Evolutionary conservation across 30 jellyfish, hydroid and myxozoan genomes (phyloP).

Genomic region (Pseudorhiza aurosa): DNA sequence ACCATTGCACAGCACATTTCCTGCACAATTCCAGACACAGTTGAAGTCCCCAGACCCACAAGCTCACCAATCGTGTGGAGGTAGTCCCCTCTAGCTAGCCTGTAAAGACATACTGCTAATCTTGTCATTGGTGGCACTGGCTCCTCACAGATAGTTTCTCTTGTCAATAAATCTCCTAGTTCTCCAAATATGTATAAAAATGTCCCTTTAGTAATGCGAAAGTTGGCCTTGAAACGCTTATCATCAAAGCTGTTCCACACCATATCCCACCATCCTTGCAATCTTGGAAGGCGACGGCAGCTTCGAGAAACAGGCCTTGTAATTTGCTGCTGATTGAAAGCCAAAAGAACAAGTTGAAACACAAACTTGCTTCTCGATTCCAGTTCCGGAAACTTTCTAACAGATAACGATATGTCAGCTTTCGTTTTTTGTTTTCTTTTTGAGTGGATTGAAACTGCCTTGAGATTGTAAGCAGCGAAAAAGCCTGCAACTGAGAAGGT

Average conservation of each 20-base stretch:
- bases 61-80: slow-evolving; percentile 53
- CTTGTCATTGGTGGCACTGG: slow-evolving; percentile 50
- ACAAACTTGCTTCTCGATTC: slow-evolving; percentile 14
- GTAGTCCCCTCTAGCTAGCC: slow-evolving; percentile 62
- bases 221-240: slow-evolving; percentile 28
- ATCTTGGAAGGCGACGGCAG: slow-evolving; percentile 29
- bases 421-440: background rate
- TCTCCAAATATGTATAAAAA: slow-evolving; percentile 28
- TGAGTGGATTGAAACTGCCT: slow-evolving; percentile 1
- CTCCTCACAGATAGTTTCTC: slow-evolving; percentile 45
- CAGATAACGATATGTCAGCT: slow-evolving; percentile 13
- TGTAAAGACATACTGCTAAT: slow-evolving; percentile 42
- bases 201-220: slow-evolving; percentile 33
- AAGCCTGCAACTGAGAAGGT: slow-evolving; percentile 13
- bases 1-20: slow-evolving; percentile 31
- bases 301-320: slow-evolving; percentile 27
- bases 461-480: slow-evolving; percentile 4
- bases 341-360: slow-evolving; percentile 18
- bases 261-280: slow-evolving; percentile 53
- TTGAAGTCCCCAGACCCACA: slow-evolving; percentile 40
- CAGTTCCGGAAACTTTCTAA: slow-evolving; percentile 8
- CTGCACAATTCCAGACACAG: slow-evolving; percentile 29
- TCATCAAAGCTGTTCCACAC: slow-evolving; percentile 39
- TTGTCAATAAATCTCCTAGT: slow-evolving; percentile 1
- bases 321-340: slow-evolving; percentile 6